phyloP scores from a whole-genome alignment of 2,113 vertebrate genomes.

The Sturnus vulgaris region DNA sequence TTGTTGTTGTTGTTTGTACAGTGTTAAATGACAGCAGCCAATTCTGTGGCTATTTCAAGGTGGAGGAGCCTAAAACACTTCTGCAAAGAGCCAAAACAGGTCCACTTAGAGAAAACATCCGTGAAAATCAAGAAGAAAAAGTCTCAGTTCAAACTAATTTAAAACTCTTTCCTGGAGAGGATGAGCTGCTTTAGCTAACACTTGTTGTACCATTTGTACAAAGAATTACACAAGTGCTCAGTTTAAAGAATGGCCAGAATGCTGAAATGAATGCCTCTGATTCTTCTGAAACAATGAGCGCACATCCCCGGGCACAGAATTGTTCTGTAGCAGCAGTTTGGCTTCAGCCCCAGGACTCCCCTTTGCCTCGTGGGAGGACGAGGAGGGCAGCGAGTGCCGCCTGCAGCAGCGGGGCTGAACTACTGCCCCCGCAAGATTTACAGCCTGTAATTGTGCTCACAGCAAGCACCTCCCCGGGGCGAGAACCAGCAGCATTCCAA shows the following conservation, averaged over 20 bases:
- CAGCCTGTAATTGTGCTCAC: neutral
- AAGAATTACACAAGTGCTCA: neutral
- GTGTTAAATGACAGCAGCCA: neutral
- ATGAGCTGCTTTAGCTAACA: neutral
- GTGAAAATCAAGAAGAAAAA: neutral
- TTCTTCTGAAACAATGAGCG: neutral
- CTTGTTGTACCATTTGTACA: neutral
- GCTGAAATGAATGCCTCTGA: neutral
- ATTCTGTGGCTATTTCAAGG: neutral
- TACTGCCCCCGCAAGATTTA: neutral
- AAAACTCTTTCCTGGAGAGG: neutral
- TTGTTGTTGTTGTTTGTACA: constrained; percentile 28
- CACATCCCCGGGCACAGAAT: neutral
- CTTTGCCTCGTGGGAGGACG: neutral
- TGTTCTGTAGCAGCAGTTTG: neutral
- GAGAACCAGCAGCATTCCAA: neutral
- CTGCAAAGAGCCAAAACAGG: neutral
- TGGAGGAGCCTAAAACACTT: neutral
- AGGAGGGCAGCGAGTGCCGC: neutral
- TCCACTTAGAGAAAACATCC: neutral
- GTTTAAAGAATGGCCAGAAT: neutral
- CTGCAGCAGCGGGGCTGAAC: neutral
- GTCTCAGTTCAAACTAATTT: neutral
- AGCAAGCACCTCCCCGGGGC: neutral
- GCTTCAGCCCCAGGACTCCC: neutral